phyloP scores from a whole-genome alignment of 2,888 invertebrate genomes.

The Gortyna flavago region DNA sequence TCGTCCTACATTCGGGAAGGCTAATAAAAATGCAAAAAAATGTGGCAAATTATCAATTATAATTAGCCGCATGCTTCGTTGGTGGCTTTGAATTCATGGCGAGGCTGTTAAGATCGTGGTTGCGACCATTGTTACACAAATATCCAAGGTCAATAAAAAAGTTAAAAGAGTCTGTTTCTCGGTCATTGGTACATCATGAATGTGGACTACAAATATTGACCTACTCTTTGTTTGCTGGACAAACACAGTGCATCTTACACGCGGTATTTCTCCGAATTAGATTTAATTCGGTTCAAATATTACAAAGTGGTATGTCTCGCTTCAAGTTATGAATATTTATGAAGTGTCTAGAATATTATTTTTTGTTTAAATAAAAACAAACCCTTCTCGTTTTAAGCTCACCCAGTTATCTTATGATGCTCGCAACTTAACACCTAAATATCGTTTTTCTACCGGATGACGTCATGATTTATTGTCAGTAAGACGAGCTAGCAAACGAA shows the following conservation, averaged over 20 bases:
- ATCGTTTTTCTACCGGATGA: constrained; percentile 84
- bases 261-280: constrained; percentile 52
- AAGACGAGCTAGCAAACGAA: constrained; percentile 84
- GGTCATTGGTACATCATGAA: constrained; percentile 59
- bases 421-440: constrained; percentile 83
- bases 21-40: constrained; percentile 88
- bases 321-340: constrained; percentile 41
- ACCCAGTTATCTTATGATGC: constrained; percentile 70
- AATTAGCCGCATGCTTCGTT: constrained; percentile 79
- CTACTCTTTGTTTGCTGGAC: constrained; percentile 51
- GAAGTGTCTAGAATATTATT: constrained; percentile 38
- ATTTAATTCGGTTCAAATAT: constrained; percentile 52
- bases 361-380: constrained; percentile 48
- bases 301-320: constrained; percentile 28
- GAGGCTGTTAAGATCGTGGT: constrained; percentile 37
- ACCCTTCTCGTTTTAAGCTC: constrained; percentile 48
- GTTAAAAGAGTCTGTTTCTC: constrained; percentile 49
- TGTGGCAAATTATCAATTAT: constrained; percentile 86
- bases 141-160: constrained; percentile 57
- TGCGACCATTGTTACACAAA: constrained; percentile 46
- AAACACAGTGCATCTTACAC: constrained; percentile 61
- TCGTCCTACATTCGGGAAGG: constrained; percentile 83
- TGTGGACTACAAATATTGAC: constrained; percentile 68
- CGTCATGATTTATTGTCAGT: constrained; percentile 86
- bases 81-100: constrained; percentile 57